phyloP scores from a whole-genome alignment of 2,888 invertebrate species.

The Arctia plantaginis region DNA sequence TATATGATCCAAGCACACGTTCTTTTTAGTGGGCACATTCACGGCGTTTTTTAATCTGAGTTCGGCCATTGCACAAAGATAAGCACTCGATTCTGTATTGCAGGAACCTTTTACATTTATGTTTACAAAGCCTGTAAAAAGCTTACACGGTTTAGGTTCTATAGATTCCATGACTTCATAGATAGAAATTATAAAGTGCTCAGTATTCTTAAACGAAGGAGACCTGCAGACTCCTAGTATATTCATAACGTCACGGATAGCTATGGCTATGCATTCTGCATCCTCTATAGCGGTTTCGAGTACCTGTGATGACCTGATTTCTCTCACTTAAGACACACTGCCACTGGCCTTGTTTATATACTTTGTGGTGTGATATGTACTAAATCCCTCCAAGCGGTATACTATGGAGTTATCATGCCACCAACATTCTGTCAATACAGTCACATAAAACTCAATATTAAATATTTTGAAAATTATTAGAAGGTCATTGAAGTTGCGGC shows the following conservation, averaged over 20 bases:
- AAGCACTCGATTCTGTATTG: not conserved
- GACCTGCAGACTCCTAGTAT: slow-evolving; percentile 21
- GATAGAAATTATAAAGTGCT: slow-evolving; percentile 5
- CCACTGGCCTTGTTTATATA: slow-evolving; percentile 18
- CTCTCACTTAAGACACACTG: not conserved
- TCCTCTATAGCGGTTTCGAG: slow-evolving; percentile 6
- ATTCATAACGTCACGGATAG: slow-evolving; percentile 3
- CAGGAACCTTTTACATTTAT: not conserved
- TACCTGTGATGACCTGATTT: slow-evolving; percentile 5
- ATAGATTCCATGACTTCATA: not conserved
- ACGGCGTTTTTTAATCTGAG: not conserved
- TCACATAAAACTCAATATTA: not conserved
- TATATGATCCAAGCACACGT: slow-evolving; percentile 3
- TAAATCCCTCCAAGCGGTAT: slow-evolving; percentile 3
- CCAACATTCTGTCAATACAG: not conserved
- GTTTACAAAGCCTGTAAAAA: slow-evolving; percentile 3
- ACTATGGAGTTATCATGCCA: not conserved
- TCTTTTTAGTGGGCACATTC: not conserved
- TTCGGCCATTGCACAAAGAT: not conserved
- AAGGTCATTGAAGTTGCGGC: too few species aligned
- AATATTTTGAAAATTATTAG: too few species aligned
- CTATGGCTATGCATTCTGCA: slow-evolving; percentile 12
- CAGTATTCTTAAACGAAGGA: slow-evolving; percentile 10
- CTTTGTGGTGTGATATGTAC: slow-evolving; percentile 1
- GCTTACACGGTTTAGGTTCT: not conserved